phyloP scores from a whole-genome alignment of 2,797 vertebrate species.

The Octomys mimax region DNA sequence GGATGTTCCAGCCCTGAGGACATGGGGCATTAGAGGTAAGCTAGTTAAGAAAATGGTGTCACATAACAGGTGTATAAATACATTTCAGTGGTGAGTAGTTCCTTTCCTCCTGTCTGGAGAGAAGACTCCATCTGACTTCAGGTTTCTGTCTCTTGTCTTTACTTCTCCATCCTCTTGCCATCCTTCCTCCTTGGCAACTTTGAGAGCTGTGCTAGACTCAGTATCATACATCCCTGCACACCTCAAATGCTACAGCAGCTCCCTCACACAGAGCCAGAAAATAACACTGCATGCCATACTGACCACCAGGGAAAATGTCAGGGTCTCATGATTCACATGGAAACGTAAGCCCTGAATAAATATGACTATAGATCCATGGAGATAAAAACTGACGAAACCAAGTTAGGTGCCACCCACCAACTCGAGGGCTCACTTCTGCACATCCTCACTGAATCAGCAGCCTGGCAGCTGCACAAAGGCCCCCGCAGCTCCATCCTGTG shows the following conservation, averaged over 20 bases:
- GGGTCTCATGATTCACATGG: no score
- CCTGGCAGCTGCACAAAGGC: not conserved
- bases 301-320: not conserved
- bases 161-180: no score
- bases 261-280: not conserved
- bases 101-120: no score
- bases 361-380: not conserved
- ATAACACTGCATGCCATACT: not conserved
- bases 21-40: no score
- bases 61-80: no score
- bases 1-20: no score
- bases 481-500: not conserved
- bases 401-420: not conserved
- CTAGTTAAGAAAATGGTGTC: no score
- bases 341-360: not conserved
- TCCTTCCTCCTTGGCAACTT: no score
- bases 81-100: no score
- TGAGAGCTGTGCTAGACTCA: not conserved
- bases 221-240: no score
- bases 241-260: not conserved
- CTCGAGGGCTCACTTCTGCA: not conserved
- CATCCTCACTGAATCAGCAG: not conserved
- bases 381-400: not conserved
- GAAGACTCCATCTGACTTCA: no score
- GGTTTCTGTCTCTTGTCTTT: no score